phyloP scores from a whole-genome alignment of 1,140 invertebrate species.

The Trichonephila clavipes region DNA sequence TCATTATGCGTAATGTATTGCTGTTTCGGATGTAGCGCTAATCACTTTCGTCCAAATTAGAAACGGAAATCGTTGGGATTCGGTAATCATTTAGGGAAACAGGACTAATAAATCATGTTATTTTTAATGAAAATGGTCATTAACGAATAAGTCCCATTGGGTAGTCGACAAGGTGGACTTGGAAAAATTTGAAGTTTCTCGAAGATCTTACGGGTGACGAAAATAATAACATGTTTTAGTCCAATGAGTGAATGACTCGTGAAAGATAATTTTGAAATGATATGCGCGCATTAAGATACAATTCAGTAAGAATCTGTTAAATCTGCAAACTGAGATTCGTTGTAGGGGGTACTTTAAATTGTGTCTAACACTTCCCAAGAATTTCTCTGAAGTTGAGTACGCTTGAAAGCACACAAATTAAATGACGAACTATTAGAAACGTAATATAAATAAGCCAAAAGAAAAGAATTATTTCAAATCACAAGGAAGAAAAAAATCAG shows the following conservation, averaged over 20 bases:
- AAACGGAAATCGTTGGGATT: neutral
- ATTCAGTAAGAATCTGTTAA: neutral
- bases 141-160: neutral
- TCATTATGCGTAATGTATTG: constrained; percentile 2
- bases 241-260: neutral
- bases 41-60: constrained; percentile 15
- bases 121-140: neutral
- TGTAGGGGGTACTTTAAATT: neutral
- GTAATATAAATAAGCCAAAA: too few relatives aligned
- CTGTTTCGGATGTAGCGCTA: neutral
- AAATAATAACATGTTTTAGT: neutral
- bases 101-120: neutral
- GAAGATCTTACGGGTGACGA: neutral
- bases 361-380: too few relatives aligned
- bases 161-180: neutral
- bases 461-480: too few relatives aligned
- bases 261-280: neutral
- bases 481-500: too few relatives aligned
- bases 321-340: neutral
- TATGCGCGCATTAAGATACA: neutral
- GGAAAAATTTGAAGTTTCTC: neutral
- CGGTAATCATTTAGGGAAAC: neutral
- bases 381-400: too few relatives aligned
- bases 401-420: too few relatives aligned
- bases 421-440: too few relatives aligned